Evolutionary conservation across 2,888 invertebrate species (phyloP).

Genomic region (Ecliptopera silaceata): DNA sequence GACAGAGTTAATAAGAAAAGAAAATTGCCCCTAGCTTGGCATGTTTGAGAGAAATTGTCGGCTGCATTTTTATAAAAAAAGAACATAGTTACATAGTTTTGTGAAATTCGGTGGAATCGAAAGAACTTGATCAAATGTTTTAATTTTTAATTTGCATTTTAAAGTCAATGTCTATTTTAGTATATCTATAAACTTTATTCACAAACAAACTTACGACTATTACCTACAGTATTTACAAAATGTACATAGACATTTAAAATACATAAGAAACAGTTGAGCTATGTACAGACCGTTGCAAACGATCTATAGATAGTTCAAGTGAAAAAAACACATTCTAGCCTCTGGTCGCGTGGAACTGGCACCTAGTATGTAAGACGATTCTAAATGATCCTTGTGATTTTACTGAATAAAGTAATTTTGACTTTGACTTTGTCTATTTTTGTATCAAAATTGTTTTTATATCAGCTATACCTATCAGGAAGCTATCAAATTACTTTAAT

Average conservation of each 20-base stretch:
- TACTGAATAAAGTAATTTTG: too few relatives aligned
- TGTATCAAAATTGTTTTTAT: slow-evolving; percentile 15
- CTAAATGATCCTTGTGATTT: too few relatives aligned
- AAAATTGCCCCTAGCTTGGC: not conserved
- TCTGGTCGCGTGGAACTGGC: too few relatives aligned
- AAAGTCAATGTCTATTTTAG: slow-evolving; percentile 16
- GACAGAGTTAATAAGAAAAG: slow-evolving; percentile 1
- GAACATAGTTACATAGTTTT: slow-evolving; percentile 7
- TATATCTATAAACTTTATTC: too few relatives aligned
- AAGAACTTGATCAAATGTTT: slow-evolving; percentile 12
- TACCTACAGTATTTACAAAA: too few relatives aligned
- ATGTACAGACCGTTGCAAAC: too few relatives aligned
- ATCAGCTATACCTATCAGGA: slow-evolving; percentile 22
- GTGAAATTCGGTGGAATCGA: not conserved
- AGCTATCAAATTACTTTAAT: slow-evolving; percentile 22
- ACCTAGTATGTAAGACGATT: too few relatives aligned
- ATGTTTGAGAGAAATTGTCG: not conserved
- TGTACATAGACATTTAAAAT: too few relatives aligned
- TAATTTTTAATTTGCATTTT: slow-evolving; percentile 19
- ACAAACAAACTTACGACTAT: too few relatives aligned
- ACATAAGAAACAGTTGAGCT: too few relatives aligned
- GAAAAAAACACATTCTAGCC: too few relatives aligned
- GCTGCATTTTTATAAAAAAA: slow-evolving; percentile 3
- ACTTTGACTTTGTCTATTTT: slow-evolving; percentile 17
- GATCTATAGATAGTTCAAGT: too few relatives aligned